Base-by-base conservation (phyloP, 2,888 invertebrate species). In the Alsophila aescularia region DNA sequence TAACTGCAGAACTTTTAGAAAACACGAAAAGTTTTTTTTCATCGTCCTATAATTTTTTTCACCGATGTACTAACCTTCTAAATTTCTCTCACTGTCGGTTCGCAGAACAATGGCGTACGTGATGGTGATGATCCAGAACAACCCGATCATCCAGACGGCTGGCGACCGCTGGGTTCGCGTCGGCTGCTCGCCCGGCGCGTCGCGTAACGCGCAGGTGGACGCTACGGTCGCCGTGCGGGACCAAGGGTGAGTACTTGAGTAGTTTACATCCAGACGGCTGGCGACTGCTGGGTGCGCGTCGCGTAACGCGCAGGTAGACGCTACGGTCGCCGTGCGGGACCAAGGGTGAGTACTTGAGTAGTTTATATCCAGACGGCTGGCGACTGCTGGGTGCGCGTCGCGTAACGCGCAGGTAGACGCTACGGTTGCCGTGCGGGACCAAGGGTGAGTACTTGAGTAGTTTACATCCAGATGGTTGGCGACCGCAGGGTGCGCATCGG, bases 101-200 rank as follows among this genome's bases (percentile, higher is more conserved):
- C 2, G 44, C 70, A 96, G 96, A 73, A 96, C 95, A 2, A 93
- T 96, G 73, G 93, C 96, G 36, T 95, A 95, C 72, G 95, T 94
- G 16, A 93, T 96, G 73, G 93, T 97, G 69, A 94, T 97, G 71
- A 93, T 97, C 45, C 97, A 97, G 81, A 95, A 96, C 82, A 97
- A 97, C 84, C 94, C 95, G 0, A 94, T 96, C 65, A 96, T 97
- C 55, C 97, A 97, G 83, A 95, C 96, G 12, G 95, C 96, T 55
- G 96, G 96, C 0, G 97, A 97, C 84, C 93, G 96, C 53, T 93
- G 96, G 69, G 94, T 97, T 52, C 94, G 95, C 69, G 94, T 96
- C 4, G 96, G 96, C 0, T 96, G 96, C 73, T 94, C 95, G n/a
- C 93, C 95, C 1, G 83, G 78, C 29, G 10, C 10, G 4, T 63